These are phyloP conservation scores for Karalla daura DNA, from an alignment of 2,797 vertebrate genomes.

Conservation along the genomic window DNA sequence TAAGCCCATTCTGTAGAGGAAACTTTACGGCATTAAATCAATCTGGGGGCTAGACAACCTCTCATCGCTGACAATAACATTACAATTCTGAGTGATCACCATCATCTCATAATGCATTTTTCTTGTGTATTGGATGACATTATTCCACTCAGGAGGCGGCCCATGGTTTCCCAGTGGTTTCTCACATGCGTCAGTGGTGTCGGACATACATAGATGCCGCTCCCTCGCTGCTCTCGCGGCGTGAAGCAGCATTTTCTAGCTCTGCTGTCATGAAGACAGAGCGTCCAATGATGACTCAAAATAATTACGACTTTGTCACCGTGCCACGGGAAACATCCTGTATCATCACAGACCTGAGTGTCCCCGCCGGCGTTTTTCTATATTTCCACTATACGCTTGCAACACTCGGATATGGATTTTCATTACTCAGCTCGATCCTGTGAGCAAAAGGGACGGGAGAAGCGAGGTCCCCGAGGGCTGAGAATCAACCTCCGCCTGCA, in stretches of 20 bases:
- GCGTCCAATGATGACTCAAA: constrained; percentile 12
- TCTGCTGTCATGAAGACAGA: constrained; percentile 1
- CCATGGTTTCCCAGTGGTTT: constrained; percentile 13
- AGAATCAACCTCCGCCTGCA: constrained; percentile 75
- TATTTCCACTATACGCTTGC: too few relatives aligned
- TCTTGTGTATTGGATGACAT: constrained; percentile 36
- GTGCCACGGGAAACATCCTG: constrained; percentile 11
- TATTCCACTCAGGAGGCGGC: constrained; percentile 14
- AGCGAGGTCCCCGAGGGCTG: constrained; percentile 65
- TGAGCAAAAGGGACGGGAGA: constrained; percentile 40
- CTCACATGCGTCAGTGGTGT: constrained; percentile 9
- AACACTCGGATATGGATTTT: constrained; percentile 61
- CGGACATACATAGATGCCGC: constrained; percentile 9
- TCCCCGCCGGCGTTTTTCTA: constrained; percentile 17
- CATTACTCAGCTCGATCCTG: constrained; percentile 56
- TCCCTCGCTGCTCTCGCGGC: constrained; percentile 10
- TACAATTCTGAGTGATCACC: constrained; percentile 49
- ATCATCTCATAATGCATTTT: constrained; percentile 35
- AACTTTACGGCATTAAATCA: constrained; percentile 60
- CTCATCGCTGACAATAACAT: constrained; percentile 51
- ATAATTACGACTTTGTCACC: constrained; percentile 26
- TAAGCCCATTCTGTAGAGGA: constrained; percentile 27
- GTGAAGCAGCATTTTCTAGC: too few relatives aligned
- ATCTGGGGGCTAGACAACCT: constrained; percentile 38
- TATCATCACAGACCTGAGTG: constrained; percentile 16